phyloP scores from a whole-genome alignment of 2,888 invertebrate genomes.

The Chromoteleia sp. region DNA sequence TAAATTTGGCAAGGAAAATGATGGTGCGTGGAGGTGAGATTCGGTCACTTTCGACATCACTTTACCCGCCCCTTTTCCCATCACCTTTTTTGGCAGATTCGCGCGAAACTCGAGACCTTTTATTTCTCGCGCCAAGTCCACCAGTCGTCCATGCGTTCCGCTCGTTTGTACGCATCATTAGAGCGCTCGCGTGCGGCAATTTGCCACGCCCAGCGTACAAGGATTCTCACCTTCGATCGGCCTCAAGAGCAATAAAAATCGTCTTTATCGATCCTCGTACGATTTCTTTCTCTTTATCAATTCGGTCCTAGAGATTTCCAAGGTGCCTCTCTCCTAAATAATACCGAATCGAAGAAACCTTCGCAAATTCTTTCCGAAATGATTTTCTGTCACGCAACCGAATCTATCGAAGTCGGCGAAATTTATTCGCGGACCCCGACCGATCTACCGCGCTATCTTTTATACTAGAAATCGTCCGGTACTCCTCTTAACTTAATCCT shows the following conservation, averaged over 20 bases:
- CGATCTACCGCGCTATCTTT: neutral
- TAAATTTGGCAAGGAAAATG: slow-evolving; percentile 40
- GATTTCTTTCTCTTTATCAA: slow-evolving; percentile 31
- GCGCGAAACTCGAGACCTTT: slow-evolving; percentile 65
- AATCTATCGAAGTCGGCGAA: slow-evolving; percentile 18
- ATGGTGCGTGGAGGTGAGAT: slow-evolving; percentile 20
- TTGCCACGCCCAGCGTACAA: slow-evolving; percentile 81
- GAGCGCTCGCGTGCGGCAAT: slow-evolving; percentile 81
- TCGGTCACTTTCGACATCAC: slow-evolving; percentile 14
- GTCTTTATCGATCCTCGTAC: slow-evolving; percentile 21
- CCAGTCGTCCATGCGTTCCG: slow-evolving; percentile 68
- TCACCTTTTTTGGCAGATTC: slow-evolving; percentile 71
- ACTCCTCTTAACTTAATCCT: slow-evolving; percentile 9
- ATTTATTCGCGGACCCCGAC: slow-evolving; percentile 41
- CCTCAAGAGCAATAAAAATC: slow-evolving; percentile 22
- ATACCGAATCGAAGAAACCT: slow-evolving; percentile 23
- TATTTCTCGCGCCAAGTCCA: slow-evolving; percentile 63
- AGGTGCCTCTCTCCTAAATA: slow-evolving; percentile 9
- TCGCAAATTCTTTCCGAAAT: slow-evolving; percentile 1
- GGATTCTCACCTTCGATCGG: slow-evolving; percentile 79
- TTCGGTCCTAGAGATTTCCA: neutral
- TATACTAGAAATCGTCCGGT: slow-evolving; percentile 12
- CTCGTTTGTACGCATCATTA: slow-evolving; percentile 82
- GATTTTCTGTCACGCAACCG: slow-evolving; percentile 42
- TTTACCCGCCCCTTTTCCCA: slow-evolving; percentile 32